Base-by-base conservation (phyloP, 2,113 vertebrate species). In the Columbina picui region DNA sequence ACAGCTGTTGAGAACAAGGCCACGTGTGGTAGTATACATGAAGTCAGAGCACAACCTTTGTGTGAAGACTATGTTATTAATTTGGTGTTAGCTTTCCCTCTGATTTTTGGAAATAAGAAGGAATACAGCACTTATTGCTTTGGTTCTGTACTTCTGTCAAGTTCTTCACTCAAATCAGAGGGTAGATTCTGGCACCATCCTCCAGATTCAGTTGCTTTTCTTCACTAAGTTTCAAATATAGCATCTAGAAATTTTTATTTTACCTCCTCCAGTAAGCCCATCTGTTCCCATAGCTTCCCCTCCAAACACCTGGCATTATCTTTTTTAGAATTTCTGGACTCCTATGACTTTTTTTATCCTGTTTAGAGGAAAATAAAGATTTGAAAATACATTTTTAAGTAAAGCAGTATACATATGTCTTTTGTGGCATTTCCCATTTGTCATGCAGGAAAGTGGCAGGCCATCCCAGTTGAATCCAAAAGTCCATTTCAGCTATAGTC, bases 151-250 rank as follows among this genome's bases (percentile, higher is more conserved):
- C 39, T 96, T 96, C 96, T 97, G 76, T 96, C 94, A 90, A 93
- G 92, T 93, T 95, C 88, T 93, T 96, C 80, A 43, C 86, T 95
- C 71, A 94, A 96, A 94, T 95, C 85, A 94, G 93, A 92, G 96
- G 95, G 83, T 90, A 93, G 90, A 96, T 92, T 75, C 93, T 96
- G 94, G 92, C 96, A 97, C 85, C 94, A 94, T 95, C 92, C 93
- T 97, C 85, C 92, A 96, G 87, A 96, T 94, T 97, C 96, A 96
- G 95, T 90, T 94, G 92, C 90, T 97, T 63, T 93, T 94, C 95
- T 93, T 91, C 90, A 96, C 85, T 43, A 93, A 67, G 78, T 93
- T 97, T 97, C 90, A 94, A 96, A 96, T 94, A 93, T 96, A 96
- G 92, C 83, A 95, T 95, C 56, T 84, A 96, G 93, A 95, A 95